These are phyloP conservation scores for Yasuhikotakia modesta DNA, from an alignment of 2,797 vertebrate genomes.

Conservation along the genomic window DNA sequence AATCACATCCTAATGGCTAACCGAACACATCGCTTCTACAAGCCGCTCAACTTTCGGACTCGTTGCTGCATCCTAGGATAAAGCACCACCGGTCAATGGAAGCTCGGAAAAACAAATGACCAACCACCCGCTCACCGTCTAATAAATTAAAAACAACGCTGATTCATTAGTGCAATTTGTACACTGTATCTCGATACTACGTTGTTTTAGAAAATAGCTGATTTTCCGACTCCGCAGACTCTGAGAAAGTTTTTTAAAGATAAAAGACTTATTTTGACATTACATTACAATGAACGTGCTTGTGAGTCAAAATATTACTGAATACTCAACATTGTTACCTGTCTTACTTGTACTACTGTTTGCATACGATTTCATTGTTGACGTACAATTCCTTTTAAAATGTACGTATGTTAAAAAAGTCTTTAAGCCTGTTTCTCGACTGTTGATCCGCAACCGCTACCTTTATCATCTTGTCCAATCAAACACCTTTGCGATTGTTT, in stretches of 20 bases:
- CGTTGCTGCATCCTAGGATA: constrained; percentile 57
- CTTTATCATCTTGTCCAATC: constrained; percentile 43
- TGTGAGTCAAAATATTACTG: constrained; percentile 51
- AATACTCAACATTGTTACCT: constrained; percentile 53
- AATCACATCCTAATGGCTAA: constrained; percentile 53
- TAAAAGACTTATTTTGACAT: constrained; percentile 50
- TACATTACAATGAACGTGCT: constrained; percentile 52
- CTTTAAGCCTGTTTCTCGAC: constrained; percentile 50
- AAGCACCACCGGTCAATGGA: constrained; percentile 54
- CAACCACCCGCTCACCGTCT: constrained; percentile 34
- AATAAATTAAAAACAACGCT: constrained; percentile 48
- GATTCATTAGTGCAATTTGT: constrained; percentile 42
- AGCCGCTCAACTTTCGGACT: constrained; percentile 53
- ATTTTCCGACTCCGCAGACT: constrained; percentile 44
- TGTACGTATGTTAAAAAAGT: constrained; percentile 53
- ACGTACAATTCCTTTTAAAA: constrained; percentile 45
- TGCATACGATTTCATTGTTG: constrained; percentile 54
- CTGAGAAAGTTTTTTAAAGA: constrained; percentile 49
- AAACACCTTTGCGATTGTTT: constrained; percentile 41
- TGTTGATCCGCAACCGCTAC: constrained; percentile 55
- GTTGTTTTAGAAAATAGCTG: constrained; percentile 44
- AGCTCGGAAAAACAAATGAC: constrained; percentile 38
- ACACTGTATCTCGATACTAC: constrained; percentile 45
- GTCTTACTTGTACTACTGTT: constrained; percentile 54
- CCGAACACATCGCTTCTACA: constrained; percentile 52